Evolutionary conservation across 2,113 vertebrate genomes (phyloP), one percentile per base, ranked within the genome.

Genomic region (Prolemur simus): DNA sequence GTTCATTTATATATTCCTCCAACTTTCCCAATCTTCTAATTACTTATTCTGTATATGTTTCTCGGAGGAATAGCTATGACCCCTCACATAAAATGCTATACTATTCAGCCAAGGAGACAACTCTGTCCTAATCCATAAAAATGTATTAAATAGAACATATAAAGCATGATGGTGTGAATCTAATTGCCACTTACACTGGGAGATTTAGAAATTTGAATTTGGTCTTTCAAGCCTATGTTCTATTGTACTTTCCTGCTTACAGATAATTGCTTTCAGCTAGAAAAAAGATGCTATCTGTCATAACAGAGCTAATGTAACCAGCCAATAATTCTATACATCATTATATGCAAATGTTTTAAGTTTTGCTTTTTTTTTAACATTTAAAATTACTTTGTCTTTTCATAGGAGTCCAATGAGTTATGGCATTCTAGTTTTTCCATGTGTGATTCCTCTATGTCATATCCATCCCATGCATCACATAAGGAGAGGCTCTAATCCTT

Each of bases 181-280:
- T 96, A 96, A 98, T 85, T 92, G 66, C 64, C 76, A 94, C 83
- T 97, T 89, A 89, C 0, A 5, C 69, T 90, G 49, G 45, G 76
- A 90, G 47, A 96, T 85, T 98, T 91, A 81, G 92, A 96, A 95
- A 96, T 96, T 34, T 83, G 83, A 94, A 87, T 95, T 96, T 96
- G 87, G 37, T 93, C 64, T 96, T 98, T 97, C 56, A 96, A 76
- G 66, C 74, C 78, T 89, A 69, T 49, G 39, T 68, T 88, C 77
- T 94, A 47, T 23, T 52, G 12, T 25, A 91, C 49, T 93, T 87
- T 96, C 45, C 73, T 96, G 82, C 77, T 76, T 94, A 82, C 14
- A 91, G n/a, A 92, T 89, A 94, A 96, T 91, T 95, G 86, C 45
- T 94, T 45, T 20, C 45, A 42, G 86, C 60, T 68, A 96, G 89